phyloP scores from a whole-genome alignment of 1,140 invertebrate genomes.

The Papilio glaucus region DNA sequence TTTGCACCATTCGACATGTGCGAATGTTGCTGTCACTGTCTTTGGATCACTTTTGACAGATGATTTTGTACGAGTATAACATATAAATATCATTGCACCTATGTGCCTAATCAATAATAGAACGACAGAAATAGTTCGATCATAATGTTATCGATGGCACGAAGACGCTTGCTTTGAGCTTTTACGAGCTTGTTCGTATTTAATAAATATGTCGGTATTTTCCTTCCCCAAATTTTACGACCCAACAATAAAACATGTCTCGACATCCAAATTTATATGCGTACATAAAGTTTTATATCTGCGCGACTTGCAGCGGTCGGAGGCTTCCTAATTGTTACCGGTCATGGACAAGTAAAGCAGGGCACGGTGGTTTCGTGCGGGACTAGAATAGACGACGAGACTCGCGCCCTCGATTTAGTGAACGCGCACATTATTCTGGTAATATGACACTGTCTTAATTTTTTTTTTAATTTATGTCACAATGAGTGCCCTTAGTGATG shows the following conservation, averaged over 20 bases:
- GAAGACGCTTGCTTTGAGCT: conserved; percentile 77
- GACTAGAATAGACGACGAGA: conserved; percentile 51
- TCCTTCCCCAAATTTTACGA: conserved; percentile 82
- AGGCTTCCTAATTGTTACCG: conserved; percentile 78
- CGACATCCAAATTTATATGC: conserved; percentile 82
- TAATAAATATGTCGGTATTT: conserved; percentile 82
- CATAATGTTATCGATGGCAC: conserved; percentile 73
- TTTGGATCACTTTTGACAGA: too few species aligned
- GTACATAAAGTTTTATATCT: conserved; percentile 83
- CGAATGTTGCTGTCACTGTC: too few species aligned
- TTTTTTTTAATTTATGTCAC: too few species aligned
- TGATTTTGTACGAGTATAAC: too few species aligned
- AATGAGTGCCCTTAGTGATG: too few species aligned
- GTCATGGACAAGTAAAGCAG: conserved; percentile 70
- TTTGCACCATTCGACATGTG: too few species aligned
- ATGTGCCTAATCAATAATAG: conserved; percentile 43
- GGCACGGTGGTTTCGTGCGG: conserved; percentile 51
- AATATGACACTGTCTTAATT: not conserved
- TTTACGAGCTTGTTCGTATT: conserved; percentile 81
- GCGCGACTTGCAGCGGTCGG: conserved; percentile 75
- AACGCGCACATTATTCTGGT: not conserved
- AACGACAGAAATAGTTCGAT: conserved; percentile 67
- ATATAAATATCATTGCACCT: too few species aligned
- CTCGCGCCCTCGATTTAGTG: conserved; percentile 7
- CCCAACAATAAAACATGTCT: conserved; percentile 82